These are phyloP conservation scores for Tetramorium simillimum DNA, from an alignment of 1,140 invertebrate species.

Conservation along the genomic window DNA sequence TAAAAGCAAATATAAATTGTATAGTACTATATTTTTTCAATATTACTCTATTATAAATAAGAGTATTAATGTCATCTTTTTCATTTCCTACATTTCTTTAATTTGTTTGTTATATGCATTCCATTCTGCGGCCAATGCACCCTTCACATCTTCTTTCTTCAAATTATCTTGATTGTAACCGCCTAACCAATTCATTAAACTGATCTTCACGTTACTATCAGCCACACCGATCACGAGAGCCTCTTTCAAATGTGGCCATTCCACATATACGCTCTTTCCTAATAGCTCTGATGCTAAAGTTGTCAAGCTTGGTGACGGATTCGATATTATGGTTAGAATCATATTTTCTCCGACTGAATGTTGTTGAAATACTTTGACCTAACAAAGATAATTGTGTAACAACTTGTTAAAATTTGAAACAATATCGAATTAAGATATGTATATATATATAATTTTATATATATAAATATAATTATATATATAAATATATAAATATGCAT, in stretches of 20 bases:
- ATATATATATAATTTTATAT: too few species aligned
- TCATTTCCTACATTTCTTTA: slow-evolving; percentile 73
- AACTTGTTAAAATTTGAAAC: background rate
- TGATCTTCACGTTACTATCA: slow-evolving; percentile 60
- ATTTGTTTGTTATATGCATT: slow-evolving; percentile 66
- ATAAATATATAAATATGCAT: too few species aligned
- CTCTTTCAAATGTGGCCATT: slow-evolving; percentile 96
- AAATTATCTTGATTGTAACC: slow-evolving; percentile 39
- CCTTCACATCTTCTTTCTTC: slow-evolving; percentile 61
- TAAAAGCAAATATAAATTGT: slow-evolving; percentile 80
- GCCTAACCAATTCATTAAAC: slow-evolving; percentile 20
- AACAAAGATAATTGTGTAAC: background rate
- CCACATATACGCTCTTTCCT: slow-evolving; percentile 91
- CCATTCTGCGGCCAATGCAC: slow-evolving; percentile 26
- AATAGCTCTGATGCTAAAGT: slow-evolving; percentile 88
- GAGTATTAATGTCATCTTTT: slow-evolving; percentile 74
- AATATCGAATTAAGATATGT: background rate
- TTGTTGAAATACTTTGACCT: slow-evolving; percentile 94
- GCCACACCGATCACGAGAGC: slow-evolving; percentile 83
- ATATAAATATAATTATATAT: too few species aligned
- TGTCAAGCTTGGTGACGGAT: slow-evolving; percentile 78
- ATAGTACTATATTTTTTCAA: background rate
- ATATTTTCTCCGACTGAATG: slow-evolving; percentile 92
- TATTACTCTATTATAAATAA: background rate
- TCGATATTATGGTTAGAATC: slow-evolving; percentile 89